Base-by-base conservation (phyloP, 1,140 invertebrate species). In the Vanessa tameamea region DNA sequence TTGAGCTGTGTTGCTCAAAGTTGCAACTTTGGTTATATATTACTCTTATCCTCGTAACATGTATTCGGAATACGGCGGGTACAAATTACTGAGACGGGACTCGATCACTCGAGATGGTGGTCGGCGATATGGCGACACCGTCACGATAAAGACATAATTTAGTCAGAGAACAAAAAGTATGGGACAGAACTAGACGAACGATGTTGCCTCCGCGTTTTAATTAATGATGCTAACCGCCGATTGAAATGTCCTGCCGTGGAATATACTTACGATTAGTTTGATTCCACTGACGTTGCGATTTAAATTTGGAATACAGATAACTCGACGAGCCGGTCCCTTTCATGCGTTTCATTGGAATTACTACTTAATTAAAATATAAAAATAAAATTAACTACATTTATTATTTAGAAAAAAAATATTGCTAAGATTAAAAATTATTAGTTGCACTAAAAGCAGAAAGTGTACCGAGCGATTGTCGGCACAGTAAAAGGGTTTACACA, bases 91-190 rank as follows among this genome's bases (percentile, higher is more conserved):
- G 82, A 81, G 78, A 80, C 73, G 82, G 81, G 78, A 50, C 80
- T 85, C 84, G 80, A 88, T 90, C 88, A 89, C 68, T 86, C 87
- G 67, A 85, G 90, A 92, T 91, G 79, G 85, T 88, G 87, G 83
- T 86, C 85, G 80, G 15, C 37, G 89, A 91, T 91, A 91, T 83
- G 70, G 61, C 78, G 73, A 78, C 78, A 80, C 74, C 80, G 84
- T 86, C 87, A 82, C 80, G 83, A 90, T 92, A 86, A 90, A 92
- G 90, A 92, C 90, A 92, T 90, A 87, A 92, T 90, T 92, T 90
- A 90, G 88, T 89, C 87, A 87, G 79, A 80, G 80, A 83, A 87
- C 84, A 91, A 90, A 89, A 89, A 88, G 83, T 82, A 82, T 73
- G 69, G 78, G 76, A 83, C 81, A 78, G 78, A 83, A 79, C 82